Conservation (phyloP, 2,113 vertebrate species). For the Pseudorasbora parva region DNA sequence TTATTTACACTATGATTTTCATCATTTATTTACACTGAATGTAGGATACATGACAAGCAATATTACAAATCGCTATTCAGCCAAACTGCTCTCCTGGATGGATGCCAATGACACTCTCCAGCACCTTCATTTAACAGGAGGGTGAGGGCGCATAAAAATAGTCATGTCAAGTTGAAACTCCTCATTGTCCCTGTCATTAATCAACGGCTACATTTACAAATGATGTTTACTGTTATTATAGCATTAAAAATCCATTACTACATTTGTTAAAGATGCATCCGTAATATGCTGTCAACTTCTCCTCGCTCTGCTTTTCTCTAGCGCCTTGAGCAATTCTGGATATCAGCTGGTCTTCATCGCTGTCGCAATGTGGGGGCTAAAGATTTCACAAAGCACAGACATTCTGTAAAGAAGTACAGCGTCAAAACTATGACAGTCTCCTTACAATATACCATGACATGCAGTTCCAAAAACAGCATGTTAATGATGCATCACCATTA, state of each 20-base stretch:
- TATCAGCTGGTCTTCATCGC: neutral
- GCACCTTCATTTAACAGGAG: slow-evolving; percentile 12
- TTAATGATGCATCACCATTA: slow-evolving; percentile 21
- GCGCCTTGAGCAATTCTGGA: neutral
- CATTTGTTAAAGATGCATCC: slow-evolving; percentile 2
- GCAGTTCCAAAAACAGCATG: slow-evolving; percentile 20
- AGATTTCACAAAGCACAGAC: neutral
- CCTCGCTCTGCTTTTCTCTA: neutral
- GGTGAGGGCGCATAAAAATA: slow-evolving; percentile 16
- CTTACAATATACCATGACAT: neutral
- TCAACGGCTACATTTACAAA: slow-evolving; percentile 31
- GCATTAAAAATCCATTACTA: slow-evolving; percentile 34
- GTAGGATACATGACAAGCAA: slow-evolving; percentile 10
- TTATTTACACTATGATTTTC: too few species aligned
- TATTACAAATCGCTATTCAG: slow-evolving; percentile 32
- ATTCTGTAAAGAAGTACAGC: neutral
- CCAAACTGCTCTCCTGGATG: slow-evolving; percentile 14
- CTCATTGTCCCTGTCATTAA: slow-evolving; percentile 20
- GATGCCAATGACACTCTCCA: slow-evolving; percentile 17
- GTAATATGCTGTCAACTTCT: slow-evolving; percentile 18
- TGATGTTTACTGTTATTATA: slow-evolving; percentile 32
- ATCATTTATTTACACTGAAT: slow-evolving; percentile 1
- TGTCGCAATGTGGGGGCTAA: neutral
- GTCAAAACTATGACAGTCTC: slow-evolving; percentile 25
- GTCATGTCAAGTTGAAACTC: slow-evolving; percentile 8